Conservation (phyloP, 2,888 invertebrate species). For the Tinea trinotella region DNA sequence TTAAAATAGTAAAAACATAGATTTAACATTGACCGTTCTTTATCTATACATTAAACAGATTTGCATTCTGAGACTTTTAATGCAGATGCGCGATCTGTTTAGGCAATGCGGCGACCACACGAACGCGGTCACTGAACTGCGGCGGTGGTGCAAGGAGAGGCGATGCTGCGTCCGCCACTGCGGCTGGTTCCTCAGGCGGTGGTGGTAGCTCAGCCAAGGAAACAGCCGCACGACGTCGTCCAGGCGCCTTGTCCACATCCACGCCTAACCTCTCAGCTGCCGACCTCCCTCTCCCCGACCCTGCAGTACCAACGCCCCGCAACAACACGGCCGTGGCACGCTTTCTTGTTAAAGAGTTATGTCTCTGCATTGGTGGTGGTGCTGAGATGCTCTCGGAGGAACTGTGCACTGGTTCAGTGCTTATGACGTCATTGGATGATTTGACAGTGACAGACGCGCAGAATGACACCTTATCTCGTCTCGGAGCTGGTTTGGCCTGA, state of each 20-base stretch:
- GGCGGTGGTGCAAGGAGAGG: slow-evolving; percentile 88
- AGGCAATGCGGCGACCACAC: slow-evolving; percentile 88
- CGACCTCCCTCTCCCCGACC: slow-evolving; percentile 31
- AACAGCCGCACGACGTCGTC: slow-evolving; percentile 76
- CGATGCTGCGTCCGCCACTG: slow-evolving; percentile 32
- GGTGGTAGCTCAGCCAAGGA: slow-evolving; percentile 86
- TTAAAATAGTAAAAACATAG: slow-evolving; percentile 10
- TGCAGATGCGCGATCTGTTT: slow-evolving; percentile 74
- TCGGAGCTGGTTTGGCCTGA: slow-evolving; percentile 44
- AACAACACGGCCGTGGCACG: slow-evolving; percentile 73
- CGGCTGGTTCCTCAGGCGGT: slow-evolving; percentile 74
- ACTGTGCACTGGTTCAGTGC: slow-evolving; percentile 67
- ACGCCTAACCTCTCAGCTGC: slow-evolving; percentile 63
- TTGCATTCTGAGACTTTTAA: slow-evolving; percentile 28
- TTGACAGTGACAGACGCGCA: slow-evolving; percentile 66
- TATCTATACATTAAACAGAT: too few species aligned
- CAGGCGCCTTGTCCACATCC: slow-evolving; percentile 47
- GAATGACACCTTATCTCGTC: slow-evolving; percentile 60
- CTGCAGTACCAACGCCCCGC: slow-evolving; percentile 48
- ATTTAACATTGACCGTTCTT: too few species aligned
- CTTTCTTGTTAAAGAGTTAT: slow-evolving; percentile 75
- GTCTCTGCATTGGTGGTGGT: slow-evolving; percentile 66
- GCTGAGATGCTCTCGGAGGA: slow-evolving; percentile 59
- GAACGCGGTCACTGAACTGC: slow-evolving; percentile 90
- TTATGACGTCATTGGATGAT: slow-evolving; percentile 66